phyloP scores from a whole-genome alignment of 2,888 invertebrate genomes.

The Vesta saturnalis region DNA sequence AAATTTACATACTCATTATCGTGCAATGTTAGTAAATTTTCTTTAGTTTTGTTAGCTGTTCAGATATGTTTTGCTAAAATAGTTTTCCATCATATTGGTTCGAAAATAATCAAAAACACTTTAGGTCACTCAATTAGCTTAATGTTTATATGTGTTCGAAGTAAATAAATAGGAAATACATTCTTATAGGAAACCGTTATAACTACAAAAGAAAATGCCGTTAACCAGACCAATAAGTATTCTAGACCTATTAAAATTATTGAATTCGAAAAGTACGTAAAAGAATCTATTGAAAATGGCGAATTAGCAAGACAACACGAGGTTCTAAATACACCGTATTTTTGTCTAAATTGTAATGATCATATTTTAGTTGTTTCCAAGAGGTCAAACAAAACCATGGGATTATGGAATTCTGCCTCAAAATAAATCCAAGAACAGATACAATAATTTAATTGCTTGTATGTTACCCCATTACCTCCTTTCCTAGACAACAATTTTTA shows the following conservation, averaged over 20 bases:
- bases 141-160: no score
- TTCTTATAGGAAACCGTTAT: no score
- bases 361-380: constrained; percentile 56
- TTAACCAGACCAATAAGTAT: constrained; percentile 1
- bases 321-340: constrained; percentile 42
- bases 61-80: no score
- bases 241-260: constrained; percentile 51
- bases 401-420: constrained; percentile 57
- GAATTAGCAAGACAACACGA: constrained; percentile 55
- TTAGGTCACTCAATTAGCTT: no score
- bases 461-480: no score
- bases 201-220: no score
- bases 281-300: constrained; percentile 52
- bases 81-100: no score
- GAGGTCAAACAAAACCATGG: constrained; percentile 59
- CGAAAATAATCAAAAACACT: no score
- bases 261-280: constrained; percentile 60
- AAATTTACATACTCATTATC: no score
- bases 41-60: no score
- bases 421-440: constrained; percentile 63
- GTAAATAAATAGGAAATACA: no score
- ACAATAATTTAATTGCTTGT: constrained; percentile 63
- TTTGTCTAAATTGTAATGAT: neutral
- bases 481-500: neutral
- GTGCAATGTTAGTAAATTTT: no score